Conservation (phyloP, 2,888 invertebrate genomes). For the Pandemis corylana region DNA sequence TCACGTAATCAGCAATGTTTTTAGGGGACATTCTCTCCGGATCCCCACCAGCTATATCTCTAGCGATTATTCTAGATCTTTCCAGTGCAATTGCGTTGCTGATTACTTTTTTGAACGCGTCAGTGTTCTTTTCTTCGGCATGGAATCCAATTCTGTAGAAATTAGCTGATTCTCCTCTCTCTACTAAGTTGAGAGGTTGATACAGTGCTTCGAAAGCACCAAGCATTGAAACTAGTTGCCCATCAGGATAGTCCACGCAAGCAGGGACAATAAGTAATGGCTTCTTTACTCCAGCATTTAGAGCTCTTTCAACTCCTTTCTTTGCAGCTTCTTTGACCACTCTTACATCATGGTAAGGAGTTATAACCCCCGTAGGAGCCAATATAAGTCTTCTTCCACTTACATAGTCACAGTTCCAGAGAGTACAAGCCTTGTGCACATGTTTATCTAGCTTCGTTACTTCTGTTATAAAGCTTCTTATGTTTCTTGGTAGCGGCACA, state of each 20-base stretch:
- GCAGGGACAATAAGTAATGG: conserved; percentile 91
- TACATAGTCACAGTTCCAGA: conserved; percentile 86
- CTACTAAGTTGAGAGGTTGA: conserved; percentile 91
- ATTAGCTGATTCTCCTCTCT: conserved; percentile 85
- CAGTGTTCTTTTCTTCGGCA: conserved; percentile 83
- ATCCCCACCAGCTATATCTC: conserved; percentile 89
- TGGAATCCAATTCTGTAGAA: conserved; percentile 86
- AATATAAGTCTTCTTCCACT: conserved; percentile 88
- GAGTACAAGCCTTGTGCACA: conserved; percentile 78
- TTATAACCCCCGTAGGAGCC: conserved; percentile 91
- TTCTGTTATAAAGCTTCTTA: conserved; percentile 67
- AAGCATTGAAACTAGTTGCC: conserved; percentile 91
- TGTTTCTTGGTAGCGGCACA: conserved; percentile 70
- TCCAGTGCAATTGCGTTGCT: conserved; percentile 87
- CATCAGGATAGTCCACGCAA: conserved; percentile 88
- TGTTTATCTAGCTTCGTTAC: conserved; percentile 69
- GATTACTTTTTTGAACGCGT: conserved; percentile 84
- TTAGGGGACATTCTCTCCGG: conserved; percentile 95
- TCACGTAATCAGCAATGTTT: conserved; percentile 91
- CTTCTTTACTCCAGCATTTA: conserved; percentile 92
- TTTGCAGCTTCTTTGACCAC: conserved; percentile 88
- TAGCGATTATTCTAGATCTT: conserved; percentile 84
- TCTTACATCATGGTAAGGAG: conserved; percentile 82
- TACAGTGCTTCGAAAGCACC: conserved; percentile 96
- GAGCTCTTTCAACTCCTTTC: conserved; percentile 91